Conservation (phyloP, 2,888 invertebrate genomes). For the Podotricha telesiphe region DNA sequence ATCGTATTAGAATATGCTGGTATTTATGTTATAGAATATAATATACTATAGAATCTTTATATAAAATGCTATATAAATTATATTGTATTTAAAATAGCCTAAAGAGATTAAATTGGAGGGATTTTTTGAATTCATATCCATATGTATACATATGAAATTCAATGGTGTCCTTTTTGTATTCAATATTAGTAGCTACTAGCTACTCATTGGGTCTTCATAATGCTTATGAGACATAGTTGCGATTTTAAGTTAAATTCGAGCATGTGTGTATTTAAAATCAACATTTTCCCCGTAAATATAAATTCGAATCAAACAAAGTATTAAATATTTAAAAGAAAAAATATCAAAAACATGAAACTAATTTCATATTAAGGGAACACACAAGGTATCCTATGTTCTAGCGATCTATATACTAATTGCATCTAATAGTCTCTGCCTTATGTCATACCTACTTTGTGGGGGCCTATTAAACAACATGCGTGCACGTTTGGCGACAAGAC, state of each 20-base stretch:
- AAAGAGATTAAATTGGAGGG: no score
- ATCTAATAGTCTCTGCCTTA: constrained; percentile 20
- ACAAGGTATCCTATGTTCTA: not conserved
- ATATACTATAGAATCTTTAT: not conserved
- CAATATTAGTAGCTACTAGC: no score
- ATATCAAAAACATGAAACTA: not conserved
- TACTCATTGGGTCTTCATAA: no score
- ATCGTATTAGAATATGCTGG: not conserved
- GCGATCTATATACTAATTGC: constrained; percentile 16
- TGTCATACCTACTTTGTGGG: constrained; percentile 44
- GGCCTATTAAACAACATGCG: constrained; percentile 63
- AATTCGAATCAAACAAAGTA: no score
- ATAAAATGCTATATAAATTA: not conserved
- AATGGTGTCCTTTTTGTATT: no score
- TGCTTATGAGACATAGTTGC: no score
- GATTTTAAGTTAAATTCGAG: no score
- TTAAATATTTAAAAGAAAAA: not conserved
- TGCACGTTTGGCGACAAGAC: constrained; percentile 62
- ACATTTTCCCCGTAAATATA: no score
- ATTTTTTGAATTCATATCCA: no score
- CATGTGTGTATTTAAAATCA: no score
- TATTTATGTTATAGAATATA: not conserved
- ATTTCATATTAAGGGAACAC: not conserved
- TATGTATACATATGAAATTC: no score
- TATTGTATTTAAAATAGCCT: no score